phyloP scores from a whole-genome alignment of 2,888 invertebrate species.

The Ophioninae sp. region DNA sequence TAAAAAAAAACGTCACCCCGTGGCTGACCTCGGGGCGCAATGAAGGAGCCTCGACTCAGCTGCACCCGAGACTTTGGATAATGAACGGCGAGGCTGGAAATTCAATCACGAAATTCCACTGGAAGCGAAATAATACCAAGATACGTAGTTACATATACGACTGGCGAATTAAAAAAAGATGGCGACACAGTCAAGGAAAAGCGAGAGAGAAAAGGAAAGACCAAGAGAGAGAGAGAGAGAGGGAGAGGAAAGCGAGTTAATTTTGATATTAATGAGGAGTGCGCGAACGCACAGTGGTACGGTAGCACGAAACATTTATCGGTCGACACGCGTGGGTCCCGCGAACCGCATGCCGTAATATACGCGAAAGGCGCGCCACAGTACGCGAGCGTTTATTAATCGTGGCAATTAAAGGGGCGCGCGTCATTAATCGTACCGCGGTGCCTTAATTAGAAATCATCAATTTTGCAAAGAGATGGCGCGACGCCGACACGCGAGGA shows the following conservation, averaged over 20 bases:
- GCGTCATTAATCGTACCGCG: constrained; percentile 78
- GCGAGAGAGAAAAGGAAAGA: constrained; percentile 34
- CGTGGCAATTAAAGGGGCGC: constrained; percentile 78
- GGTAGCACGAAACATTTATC: constrained; percentile 80
- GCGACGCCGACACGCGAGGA: constrained; percentile 61
- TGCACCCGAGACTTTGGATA: constrained; percentile 34
- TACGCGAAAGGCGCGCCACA: constrained; percentile 51
- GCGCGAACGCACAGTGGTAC: constrained; percentile 69
- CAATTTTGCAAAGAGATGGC: constrained; percentile 72
- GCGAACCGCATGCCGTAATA: constrained; percentile 28
- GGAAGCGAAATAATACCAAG: constrained; percentile 56
- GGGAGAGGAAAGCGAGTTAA: constrained; percentile 51
- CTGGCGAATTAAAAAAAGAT: constrained; percentile 24
- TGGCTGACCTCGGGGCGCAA: constrained; percentile 36
- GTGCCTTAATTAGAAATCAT: constrained; percentile 79
- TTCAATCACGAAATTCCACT: constrained; percentile 72
- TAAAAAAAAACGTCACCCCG: background rate
- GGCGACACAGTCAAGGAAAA: background rate
- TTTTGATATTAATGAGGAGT: constrained; percentile 70
- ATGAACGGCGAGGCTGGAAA: constrained; percentile 66
- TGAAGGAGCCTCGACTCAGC: constrained; percentile 1
- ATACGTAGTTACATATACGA: constrained; percentile 30
- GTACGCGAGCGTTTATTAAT: constrained; percentile 75
- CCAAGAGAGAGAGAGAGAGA: constrained; percentile 19
- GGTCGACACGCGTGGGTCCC: constrained; percentile 69